phyloP scores from a whole-genome alignment of 2,888 invertebrate species.

The Fragum sueziense region DNA sequence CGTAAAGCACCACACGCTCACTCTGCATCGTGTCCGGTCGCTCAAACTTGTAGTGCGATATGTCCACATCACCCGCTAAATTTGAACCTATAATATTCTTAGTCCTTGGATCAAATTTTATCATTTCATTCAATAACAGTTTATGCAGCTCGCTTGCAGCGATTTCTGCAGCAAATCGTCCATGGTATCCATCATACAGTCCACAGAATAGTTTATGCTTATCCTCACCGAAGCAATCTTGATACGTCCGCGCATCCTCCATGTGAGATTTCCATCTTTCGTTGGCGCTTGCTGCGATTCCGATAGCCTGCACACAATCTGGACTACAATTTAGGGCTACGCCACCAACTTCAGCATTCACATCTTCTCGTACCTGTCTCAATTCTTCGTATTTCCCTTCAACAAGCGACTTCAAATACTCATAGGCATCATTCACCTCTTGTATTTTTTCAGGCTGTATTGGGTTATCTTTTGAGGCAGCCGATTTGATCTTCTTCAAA shows the following conservation, averaged over 20 bases:
- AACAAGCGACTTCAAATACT: slow-evolving; percentile 76
- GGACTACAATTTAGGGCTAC: slow-evolving; percentile 73
- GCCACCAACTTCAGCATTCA: slow-evolving; percentile 71
- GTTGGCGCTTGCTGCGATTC: slow-evolving; percentile 74
- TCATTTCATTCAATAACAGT: slow-evolving; percentile 76
- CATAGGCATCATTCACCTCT: slow-evolving; percentile 76
- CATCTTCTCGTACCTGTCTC: slow-evolving; percentile 69
- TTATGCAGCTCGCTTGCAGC: slow-evolving; percentile 78
- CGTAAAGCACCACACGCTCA: slow-evolving; percentile 67
- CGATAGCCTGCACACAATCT: slow-evolving; percentile 71
- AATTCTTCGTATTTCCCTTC: slow-evolving; percentile 76
- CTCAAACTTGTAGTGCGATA: slow-evolving; percentile 68
- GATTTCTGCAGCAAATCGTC: slow-evolving; percentile 77
- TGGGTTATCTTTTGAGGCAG: slow-evolving; percentile 63
- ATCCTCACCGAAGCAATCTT: slow-evolving; percentile 79
- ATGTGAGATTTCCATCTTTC: slow-evolving; percentile 78
- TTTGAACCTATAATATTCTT: slow-evolving; percentile 71
- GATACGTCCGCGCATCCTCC: slow-evolving; percentile 79
- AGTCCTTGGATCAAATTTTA: slow-evolving; percentile 78
- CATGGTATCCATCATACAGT: slow-evolving; percentile 80
- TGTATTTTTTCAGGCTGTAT: slow-evolving; percentile 54
- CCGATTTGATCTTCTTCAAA: slow-evolving; percentile 65
- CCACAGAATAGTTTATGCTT: slow-evolving; percentile 77
- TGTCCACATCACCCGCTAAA: slow-evolving; percentile 63
- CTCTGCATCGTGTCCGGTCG: slow-evolving; percentile 69